Conservation (phyloP, 2,113 vertebrate genomes). For the Micronycteris hirsuta region DNA sequence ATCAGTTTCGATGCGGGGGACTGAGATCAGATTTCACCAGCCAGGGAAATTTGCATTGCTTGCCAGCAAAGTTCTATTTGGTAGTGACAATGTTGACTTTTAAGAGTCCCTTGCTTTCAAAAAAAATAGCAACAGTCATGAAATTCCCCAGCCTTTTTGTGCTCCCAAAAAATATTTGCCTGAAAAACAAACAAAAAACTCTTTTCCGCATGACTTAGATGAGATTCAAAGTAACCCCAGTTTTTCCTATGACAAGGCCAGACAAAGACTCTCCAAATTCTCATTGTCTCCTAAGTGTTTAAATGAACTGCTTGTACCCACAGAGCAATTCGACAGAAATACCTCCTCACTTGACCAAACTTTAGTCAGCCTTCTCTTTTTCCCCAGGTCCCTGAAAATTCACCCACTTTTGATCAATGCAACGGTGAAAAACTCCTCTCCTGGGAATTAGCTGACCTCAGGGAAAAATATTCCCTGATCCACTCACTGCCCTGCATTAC, state of each 20-base stretch:
- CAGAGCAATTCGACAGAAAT: neutral
- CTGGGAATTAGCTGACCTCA: neutral
- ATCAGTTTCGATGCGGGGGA: neutral
- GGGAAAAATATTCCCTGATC: neutral
- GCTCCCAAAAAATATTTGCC: neutral
- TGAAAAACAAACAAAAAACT: neutral
- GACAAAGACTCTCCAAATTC: neutral
- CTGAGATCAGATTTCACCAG: neutral
- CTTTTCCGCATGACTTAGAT: neutral
- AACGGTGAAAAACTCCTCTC: neutral
- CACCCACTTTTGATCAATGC: neutral
- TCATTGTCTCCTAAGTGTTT: neutral
- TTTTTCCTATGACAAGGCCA: neutral
- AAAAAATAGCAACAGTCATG: neutral
- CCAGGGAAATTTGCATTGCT: rapidly evolving
- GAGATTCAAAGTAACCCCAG: neutral
- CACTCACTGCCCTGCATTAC: neutral
- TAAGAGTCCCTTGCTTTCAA: neutral
- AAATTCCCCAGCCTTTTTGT: neutral
- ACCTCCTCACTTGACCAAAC: neutral
- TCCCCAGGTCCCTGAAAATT: neutral
- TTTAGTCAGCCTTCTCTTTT: neutral
- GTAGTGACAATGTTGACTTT: neutral
- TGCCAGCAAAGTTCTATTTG: neutral
- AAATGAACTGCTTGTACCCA: neutral